Evolutionary conservation across 2,888 invertebrate genomes (phyloP).

Genomic region (Lepidocyrtoides sp.): DNA sequence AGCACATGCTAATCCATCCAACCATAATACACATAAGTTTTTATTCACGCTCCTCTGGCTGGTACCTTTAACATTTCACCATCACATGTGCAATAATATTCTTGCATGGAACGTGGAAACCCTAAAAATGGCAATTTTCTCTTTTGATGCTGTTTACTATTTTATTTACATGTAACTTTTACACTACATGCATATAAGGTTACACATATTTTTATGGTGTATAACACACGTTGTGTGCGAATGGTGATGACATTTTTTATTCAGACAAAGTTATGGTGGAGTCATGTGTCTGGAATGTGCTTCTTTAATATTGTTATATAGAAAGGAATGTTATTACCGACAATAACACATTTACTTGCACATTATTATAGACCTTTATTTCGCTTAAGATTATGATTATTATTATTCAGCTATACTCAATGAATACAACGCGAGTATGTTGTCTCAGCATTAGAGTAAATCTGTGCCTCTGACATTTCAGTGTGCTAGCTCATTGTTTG

Average conservation of each 20-base stretch:
- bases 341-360: neutral
- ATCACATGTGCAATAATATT: neutral
- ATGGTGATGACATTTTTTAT: neutral
- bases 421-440: neutral
- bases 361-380: neutral
- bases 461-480: neutral
- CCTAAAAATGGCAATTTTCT: constrained; percentile 38
- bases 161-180: neutral
- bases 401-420: too few species aligned
- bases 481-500: neutral
- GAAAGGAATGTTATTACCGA: neutral
- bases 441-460: neutral
- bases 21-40: neutral
- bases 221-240: neutral
- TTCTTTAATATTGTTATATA: neutral
- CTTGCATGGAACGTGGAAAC: neutral
- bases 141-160: neutral
- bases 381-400: neutral
- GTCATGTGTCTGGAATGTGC: constrained; percentile 28
- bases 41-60: neutral
- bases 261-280: neutral
- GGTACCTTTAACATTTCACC: constrained; percentile 29
- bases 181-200: neutral
- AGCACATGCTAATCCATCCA: neutral
- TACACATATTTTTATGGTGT: neutral